Evolutionary conservation across 2,888 invertebrate species (phyloP).

Genomic region (Proisotoma minuta): DNA sequence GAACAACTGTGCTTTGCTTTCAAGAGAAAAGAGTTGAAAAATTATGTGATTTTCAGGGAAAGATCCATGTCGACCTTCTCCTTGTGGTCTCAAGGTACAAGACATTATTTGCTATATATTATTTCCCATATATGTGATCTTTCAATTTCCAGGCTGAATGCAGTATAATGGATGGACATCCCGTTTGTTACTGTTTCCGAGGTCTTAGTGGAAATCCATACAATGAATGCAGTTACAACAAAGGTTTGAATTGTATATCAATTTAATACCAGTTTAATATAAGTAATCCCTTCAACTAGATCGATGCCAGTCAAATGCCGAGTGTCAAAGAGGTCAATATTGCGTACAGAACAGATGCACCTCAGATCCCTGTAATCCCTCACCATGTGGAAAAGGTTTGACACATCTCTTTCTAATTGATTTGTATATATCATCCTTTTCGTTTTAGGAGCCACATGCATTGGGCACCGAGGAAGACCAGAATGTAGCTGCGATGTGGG

Average conservation of each 20-base stretch:
- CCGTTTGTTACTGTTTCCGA: conserved; percentile 34
- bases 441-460: conserved; percentile 21
- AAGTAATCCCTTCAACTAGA: conserved; percentile 11
- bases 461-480: conserved; percentile 19
- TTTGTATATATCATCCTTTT: background rate
- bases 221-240: conserved; percentile 25
- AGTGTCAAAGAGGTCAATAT: conserved; percentile 31
- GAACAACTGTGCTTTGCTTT: too few relatives aligned
- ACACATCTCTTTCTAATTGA: conserved; percentile 1
- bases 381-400: conserved; percentile 29
- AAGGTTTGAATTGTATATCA: conserved; percentile 25
- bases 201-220: conserved; percentile 32
- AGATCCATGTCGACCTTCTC: conserved; percentile 31
- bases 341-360: conserved; percentile 32
- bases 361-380: conserved; percentile 30
- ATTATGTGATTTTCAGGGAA: conserved; percentile 22
- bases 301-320: conserved; percentile 26
- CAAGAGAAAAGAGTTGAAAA: too few relatives aligned
- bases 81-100: conserved; percentile 30
- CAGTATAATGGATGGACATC: conserved; percentile 32
- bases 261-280: too few relatives aligned
- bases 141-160: conserved; percentile 33
- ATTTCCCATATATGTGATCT: background rate
- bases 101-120: background rate
- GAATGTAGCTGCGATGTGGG: conserved; percentile 25